A percentile compares a stretch with the other conserved stretches of the same genome.
These are phyloP conservation scores for Sarcophaga peregrina DNA, from an alignment of 1,140 invertebrate genomes.

Conservation along the genomic window DNA sequence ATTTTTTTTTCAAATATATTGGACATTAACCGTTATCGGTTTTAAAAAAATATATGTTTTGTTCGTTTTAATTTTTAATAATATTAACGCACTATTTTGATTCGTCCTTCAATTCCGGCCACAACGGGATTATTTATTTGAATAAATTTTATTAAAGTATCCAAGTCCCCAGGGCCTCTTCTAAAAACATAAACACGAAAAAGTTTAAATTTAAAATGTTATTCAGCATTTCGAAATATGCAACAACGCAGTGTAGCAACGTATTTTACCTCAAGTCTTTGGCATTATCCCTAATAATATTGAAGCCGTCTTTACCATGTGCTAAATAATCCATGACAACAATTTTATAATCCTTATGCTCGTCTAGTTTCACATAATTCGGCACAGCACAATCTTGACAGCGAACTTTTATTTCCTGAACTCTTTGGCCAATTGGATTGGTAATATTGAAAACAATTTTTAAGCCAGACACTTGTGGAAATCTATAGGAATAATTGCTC, in stretches of 20 bases:
- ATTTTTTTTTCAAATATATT: no score
- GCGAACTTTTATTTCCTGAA: constrained; percentile 69
- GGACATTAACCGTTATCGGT: no score
- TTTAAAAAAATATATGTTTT: no score
- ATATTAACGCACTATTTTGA: constrained; percentile 15
- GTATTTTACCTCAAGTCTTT: constrained; percentile 50
- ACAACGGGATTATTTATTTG: constrained; percentile 56
- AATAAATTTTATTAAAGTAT: constrained; percentile 63
- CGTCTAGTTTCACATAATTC: constrained; percentile 68
- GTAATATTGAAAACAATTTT: constrained; percentile 68
- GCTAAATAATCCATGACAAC: constrained; percentile 74
- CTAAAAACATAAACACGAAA: constrained; percentile 42
- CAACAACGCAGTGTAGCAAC: not conserved
- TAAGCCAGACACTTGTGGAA: constrained; percentile 70
- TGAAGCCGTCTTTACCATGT: constrained; percentile 75
- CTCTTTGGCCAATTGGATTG: constrained; percentile 69
- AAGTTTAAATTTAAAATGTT: not conserved
- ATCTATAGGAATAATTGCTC: constrained; percentile 63
- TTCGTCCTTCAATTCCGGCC: constrained; percentile 40
- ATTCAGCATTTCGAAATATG: no score
- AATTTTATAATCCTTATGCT: constrained; percentile 72
- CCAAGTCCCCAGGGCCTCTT: constrained; percentile 53
- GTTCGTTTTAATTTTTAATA: not conserved
- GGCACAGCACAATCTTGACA: constrained; percentile 77
- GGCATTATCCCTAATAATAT: constrained; percentile 61